These are phyloP conservation scores for Phaetusa simplex DNA, from an alignment of 2,113 vertebrate genomes.

Conservation along the genomic window DNA sequence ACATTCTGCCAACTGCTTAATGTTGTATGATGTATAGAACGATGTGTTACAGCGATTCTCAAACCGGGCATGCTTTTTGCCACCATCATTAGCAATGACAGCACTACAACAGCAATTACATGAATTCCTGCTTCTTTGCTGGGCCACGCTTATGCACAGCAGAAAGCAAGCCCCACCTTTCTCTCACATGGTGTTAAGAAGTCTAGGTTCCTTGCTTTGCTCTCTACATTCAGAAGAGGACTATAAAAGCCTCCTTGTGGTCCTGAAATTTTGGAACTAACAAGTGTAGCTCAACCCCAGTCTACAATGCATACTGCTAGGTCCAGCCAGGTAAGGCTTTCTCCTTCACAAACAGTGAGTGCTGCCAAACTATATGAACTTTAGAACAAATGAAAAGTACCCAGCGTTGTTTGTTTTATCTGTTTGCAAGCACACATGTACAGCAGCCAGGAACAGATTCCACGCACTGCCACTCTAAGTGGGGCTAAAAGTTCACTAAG, in stretches of 20 bases:
- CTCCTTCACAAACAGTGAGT: neutral
- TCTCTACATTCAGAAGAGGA: neutral
- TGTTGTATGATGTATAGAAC: neutral
- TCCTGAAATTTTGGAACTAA: neutral
- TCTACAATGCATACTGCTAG: neutral
- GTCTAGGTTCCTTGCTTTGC: neutral
- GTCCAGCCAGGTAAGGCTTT: neutral
- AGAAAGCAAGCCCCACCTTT: neutral
- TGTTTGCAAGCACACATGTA: neutral
- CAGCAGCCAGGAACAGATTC: neutral
- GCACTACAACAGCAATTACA: neutral
- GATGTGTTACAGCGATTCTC: neutral
- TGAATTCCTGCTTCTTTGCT: accelerated
- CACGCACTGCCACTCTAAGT: neutral
- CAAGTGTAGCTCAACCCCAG: neutral
- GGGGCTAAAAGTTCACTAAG: neutral
- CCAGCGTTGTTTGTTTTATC: neutral
- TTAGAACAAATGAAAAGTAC: neutral
- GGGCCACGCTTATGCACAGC: too few relatives aligned
- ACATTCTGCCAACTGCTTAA: neutral
- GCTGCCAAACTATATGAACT: neutral
- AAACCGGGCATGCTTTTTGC: neutral
- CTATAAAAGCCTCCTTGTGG: neutral
- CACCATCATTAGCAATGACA: neutral
- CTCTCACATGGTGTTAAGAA: neutral